These are phyloP conservation scores for Xiphophorus hellerii DNA, from an alignment of 2,113 vertebrate species.

Conservation along the genomic window DNA sequence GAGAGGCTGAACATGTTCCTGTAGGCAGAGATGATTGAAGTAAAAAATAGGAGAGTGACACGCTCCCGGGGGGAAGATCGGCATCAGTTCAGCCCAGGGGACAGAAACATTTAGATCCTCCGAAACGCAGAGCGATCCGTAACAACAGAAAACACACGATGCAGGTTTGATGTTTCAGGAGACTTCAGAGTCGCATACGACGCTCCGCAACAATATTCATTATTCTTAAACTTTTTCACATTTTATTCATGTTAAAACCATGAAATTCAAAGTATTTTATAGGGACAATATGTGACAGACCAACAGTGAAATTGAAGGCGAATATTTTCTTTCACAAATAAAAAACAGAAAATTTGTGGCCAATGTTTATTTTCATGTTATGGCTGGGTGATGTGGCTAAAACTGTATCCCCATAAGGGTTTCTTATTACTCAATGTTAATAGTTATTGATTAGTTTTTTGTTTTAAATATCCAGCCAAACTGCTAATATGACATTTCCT, in stretches of 20 bases:
- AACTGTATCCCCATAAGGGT: too few species aligned
- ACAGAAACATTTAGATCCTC: slow-evolving; percentile 26
- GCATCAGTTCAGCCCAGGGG: slow-evolving; percentile 19
- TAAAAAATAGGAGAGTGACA: slow-evolving; percentile 36
- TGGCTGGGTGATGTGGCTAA: too few species aligned
- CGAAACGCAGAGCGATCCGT: slow-evolving; percentile 2
- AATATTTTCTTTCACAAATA: too few species aligned
- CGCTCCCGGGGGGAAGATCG: not conserved
- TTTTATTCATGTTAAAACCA: not conserved
- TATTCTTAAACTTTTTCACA: not conserved
- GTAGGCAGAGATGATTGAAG: slow-evolving; percentile 44
- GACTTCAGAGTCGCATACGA: not conserved
- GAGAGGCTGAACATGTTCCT: slow-evolving; percentile 31
- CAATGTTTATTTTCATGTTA: too few species aligned
- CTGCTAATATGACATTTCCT: too few species aligned
- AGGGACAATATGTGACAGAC: not conserved
- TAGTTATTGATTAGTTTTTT: too few species aligned
- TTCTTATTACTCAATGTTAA: too few species aligned
- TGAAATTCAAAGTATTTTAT: not conserved
- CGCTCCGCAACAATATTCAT: too few species aligned
- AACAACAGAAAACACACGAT: slow-evolving; percentile 10
- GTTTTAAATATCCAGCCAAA: too few species aligned
- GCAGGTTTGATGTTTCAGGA: slow-evolving; percentile 28
- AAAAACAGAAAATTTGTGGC: too few species aligned
- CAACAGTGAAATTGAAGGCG: not conserved